Evolutionary conservation across 2,888 invertebrate genomes (phyloP).

Genomic region (Tridacna gigas): DNA sequence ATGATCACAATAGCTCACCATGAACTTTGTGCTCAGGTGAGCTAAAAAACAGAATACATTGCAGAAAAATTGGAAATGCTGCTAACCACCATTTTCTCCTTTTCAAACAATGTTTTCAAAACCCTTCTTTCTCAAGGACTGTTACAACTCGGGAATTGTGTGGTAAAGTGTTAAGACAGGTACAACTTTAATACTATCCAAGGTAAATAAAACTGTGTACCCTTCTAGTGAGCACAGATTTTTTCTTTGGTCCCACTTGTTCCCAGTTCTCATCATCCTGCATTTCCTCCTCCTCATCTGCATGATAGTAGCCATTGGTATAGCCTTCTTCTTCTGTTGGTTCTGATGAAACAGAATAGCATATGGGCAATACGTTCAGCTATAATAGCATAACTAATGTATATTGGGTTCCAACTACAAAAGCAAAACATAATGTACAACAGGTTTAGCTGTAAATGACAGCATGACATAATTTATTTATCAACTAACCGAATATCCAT

Average conservation of each 20-base stretch:
- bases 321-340: slow-evolving; percentile 51
- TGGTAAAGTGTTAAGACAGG: background rate
- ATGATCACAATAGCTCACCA: background rate
- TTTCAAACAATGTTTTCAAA: background rate
- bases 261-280: slow-evolving; percentile 83
- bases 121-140: background rate
- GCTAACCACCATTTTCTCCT: background rate
- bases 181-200: background rate
- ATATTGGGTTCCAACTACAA: too few species aligned
- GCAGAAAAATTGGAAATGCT: background rate
- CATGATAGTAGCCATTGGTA: slow-evolving; percentile 74
- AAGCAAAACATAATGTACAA: too few species aligned
- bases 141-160: background rate
- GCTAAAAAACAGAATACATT: background rate
- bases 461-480: too few species aligned
- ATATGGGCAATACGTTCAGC: too few species aligned
- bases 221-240: slow-evolving; percentile 94
- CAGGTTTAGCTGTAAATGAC: too few species aligned
- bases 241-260: slow-evolving; percentile 93
- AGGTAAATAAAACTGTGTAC: slow-evolving; percentile 67
- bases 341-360: too few species aligned
- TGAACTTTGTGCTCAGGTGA: background rate
- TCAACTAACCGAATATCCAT: too few species aligned
- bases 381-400: too few species aligned
- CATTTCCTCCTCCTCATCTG: slow-evolving; percentile 67